These are phyloP conservation scores for Merops nubicus DNA, from an alignment of 2,113 vertebrate genomes.

Conservation along the genomic window DNA sequence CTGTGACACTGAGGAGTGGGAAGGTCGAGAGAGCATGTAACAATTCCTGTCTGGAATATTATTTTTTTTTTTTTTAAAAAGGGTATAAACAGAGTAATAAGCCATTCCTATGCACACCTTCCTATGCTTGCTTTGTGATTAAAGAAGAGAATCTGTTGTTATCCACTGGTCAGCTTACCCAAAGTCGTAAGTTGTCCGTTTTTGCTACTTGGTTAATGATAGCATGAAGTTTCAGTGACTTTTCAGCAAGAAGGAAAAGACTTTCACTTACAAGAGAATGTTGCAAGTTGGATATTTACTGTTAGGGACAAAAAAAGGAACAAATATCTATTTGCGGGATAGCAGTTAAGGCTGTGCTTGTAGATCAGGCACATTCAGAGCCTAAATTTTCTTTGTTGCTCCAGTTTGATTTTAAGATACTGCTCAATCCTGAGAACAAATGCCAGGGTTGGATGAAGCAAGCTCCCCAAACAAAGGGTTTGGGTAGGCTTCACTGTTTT, in stretches of 20 bases:
- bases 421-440: background rate
- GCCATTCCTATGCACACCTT: background rate
- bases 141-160: background rate
- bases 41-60: no score
- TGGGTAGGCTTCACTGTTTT: background rate
- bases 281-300: background rate
- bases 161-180: background rate
- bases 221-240: background rate
- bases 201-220: background rate
- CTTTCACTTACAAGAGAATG: background rate
- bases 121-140: background rate
- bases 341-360: background rate
- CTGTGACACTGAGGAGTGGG: background rate
- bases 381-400: background rate
- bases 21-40: background rate
- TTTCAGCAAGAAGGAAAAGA: background rate
- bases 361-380: background rate
- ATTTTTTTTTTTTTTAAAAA: background rate
- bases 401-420: background rate
- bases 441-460: background rate
- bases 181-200: rapidly evolving
- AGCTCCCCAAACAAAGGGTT: background rate
- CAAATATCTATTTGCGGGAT: background rate
- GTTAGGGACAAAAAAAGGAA: background rate
- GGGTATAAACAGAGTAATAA: background rate